phyloP scores from a whole-genome alignment of 2,113 vertebrate species.

The Chauna torquata region DNA sequence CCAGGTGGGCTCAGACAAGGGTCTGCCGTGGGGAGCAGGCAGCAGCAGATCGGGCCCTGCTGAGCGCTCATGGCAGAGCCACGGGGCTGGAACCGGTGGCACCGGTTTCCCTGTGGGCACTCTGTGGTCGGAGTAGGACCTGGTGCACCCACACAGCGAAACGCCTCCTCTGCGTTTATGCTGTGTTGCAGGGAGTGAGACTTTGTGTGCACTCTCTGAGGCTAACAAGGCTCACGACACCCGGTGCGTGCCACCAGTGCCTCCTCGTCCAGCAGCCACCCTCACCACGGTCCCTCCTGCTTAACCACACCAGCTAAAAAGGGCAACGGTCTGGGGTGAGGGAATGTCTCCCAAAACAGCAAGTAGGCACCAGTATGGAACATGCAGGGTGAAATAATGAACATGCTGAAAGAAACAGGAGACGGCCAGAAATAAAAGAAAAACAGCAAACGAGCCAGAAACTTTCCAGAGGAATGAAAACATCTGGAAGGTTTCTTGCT shows the following conservation, averaged over 20 bases:
- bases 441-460: not conserved
- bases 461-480: not conserved
- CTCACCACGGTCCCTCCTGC: rapidly evolving
- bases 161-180: rapidly evolving
- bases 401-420: not conserved
- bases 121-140: not conserved
- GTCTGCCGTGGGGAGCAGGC: rapidly evolving
- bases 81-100: not conserved
- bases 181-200: rapidly evolving
- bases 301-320: not conserved
- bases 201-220: not conserved
- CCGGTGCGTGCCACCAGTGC: rapidly evolving
- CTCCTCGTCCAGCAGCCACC: not conserved
- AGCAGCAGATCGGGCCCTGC: not conserved
- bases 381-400: not conserved
- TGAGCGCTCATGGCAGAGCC: not conserved
- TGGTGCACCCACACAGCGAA: not conserved
- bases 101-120: too few relatives aligned
- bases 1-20: not conserved
- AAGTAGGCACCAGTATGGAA: not conserved
- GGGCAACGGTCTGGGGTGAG: not conserved
- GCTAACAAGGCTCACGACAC: rapidly evolving
- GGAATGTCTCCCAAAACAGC: not conserved
- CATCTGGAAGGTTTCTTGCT: not conserved
- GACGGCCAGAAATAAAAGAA: not conserved